phyloP scores from a whole-genome alignment of 2,113 vertebrate species.

The Hassar affinis region DNA sequence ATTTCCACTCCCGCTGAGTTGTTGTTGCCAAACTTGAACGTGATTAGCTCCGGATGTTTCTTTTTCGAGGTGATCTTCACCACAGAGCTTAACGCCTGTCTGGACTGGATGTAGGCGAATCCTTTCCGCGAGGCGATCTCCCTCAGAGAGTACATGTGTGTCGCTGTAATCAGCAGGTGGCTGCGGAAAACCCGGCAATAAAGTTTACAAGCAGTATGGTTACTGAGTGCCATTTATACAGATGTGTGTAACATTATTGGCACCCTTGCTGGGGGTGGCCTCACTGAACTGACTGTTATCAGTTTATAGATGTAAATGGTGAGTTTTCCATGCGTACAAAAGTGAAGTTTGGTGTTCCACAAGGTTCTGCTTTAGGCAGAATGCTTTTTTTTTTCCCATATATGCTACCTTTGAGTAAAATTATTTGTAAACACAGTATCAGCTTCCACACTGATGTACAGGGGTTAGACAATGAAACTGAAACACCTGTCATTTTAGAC shows the following conservation, averaged over 20 bases:
- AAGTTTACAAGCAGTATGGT: neutral
- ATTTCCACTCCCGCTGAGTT: slow-evolving; percentile 90
- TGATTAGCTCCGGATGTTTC: slow-evolving; percentile 97
- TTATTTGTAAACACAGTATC: too few relatives aligned
- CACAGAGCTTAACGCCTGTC: slow-evolving; percentile 92
- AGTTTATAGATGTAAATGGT: too few relatives aligned
- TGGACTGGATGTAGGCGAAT: slow-evolving; percentile 95
- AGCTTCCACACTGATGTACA: too few relatives aligned
- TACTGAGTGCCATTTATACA: neutral
- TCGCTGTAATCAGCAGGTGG: slow-evolving; percentile 92
- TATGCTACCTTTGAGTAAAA: too few relatives aligned
- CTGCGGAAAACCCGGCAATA: slow-evolving; percentile 63
- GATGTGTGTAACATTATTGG: neutral
- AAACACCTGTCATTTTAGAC: too few relatives aligned
- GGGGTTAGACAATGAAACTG: too few relatives aligned
- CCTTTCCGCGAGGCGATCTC: slow-evolving; percentile 92
- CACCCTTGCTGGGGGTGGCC: neutral
- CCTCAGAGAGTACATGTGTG: slow-evolving; percentile 97
- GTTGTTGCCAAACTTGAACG: slow-evolving; percentile 97
- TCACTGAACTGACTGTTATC: too few relatives aligned
- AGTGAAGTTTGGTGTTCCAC: too few relatives aligned
- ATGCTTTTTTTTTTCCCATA: too few relatives aligned
- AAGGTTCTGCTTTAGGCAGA: too few relatives aligned
- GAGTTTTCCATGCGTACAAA: too few relatives aligned
- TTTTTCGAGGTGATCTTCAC: slow-evolving; percentile 99